Evolutionary conservation across 2,797 vertebrate genomes (phyloP).

Genomic region (Cryptoprocta ferox): DNA sequence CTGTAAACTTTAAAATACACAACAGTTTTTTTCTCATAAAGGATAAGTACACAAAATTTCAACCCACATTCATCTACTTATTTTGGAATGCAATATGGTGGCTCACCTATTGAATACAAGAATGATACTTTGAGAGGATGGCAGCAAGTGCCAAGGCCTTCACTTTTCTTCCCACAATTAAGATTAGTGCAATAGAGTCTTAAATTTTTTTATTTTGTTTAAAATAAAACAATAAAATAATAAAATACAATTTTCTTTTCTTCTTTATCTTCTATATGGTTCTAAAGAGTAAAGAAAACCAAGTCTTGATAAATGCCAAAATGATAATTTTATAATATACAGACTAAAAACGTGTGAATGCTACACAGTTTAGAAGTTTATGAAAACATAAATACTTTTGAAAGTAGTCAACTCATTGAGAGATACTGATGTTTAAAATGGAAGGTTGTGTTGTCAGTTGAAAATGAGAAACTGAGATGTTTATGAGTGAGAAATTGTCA

Average conservation of each 20-base stretch:
- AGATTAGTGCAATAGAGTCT: not conserved
- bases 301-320: slow-evolving; percentile 34
- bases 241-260: not conserved
- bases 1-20: not conserved
- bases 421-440: slow-evolving; percentile 17
- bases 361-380: not conserved
- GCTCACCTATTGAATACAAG: not conserved
- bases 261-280: slow-evolving; percentile 41
- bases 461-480: slow-evolving; percentile 82
- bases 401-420: not conserved
- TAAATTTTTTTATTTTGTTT: not conserved
- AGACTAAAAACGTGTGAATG: slow-evolving; percentile 57
- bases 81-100: slow-evolving; percentile 7
- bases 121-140: slow-evolving; percentile 5
- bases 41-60: not conserved
- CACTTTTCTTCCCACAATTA: slow-evolving; percentile 8
- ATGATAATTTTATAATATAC: slow-evolving; percentile 13
- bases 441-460: slow-evolving; percentile 54
- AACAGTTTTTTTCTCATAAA: not conserved
- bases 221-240: not conserved
- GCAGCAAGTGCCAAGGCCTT: not conserved
- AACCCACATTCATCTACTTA: not conserved
- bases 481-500: slow-evolving; percentile 87
- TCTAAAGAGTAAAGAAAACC: slow-evolving; percentile 43
- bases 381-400: slow-evolving; percentile 50